Base-by-base conservation (phyloP, 2,888 invertebrate genomes). In the Microdon myrmicae region DNA sequence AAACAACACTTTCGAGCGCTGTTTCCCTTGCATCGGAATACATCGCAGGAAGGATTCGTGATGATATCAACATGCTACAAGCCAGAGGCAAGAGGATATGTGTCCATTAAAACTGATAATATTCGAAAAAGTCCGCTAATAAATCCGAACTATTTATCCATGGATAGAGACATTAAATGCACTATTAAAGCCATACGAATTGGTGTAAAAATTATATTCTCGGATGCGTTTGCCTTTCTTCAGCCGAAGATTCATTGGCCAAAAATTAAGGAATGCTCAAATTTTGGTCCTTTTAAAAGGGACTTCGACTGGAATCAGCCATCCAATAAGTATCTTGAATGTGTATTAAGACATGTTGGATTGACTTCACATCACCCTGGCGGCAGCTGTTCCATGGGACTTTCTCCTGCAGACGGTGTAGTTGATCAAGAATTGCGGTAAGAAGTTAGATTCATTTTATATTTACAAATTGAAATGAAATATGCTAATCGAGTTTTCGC, bases 311-410 rank as follows among this genome's bases (percentile, higher is more conserved):
- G 69, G 9, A 72, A 77, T 58, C 58, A 68, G 3, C 79, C 79
- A 4, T 81, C 81, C 3, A 81, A 85, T 48, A 79, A 80, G 3
- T 89, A 84, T 71, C 71, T 89, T 34, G 87, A 87, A 68, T 90
- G 90, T 71, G 73, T 87, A 9, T 78, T 88, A 49, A 81, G 87
- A 47, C 84, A 84, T 22, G 83, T 84, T 5, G 87, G 85, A 0
- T 81, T 89, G 14, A 85, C 89, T 1, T 88, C 90, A 0, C 91
- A 94, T 75, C 94, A 94, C 76, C 88, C 87, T 0, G 89, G 86
- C 0, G 92, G 93, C 7, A 90, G 89, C 1, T 90, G 90, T 72
- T 84, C 86, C 22, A 90, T 91, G 75, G 92, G 90, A 2, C 68
- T 68, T 6, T 48, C 68, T 2, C 29, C 53, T 0, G 70, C 71